Conservation (phyloP, 2,797 vertebrate species). For the Hypotaenidia philippensis region DNA sequence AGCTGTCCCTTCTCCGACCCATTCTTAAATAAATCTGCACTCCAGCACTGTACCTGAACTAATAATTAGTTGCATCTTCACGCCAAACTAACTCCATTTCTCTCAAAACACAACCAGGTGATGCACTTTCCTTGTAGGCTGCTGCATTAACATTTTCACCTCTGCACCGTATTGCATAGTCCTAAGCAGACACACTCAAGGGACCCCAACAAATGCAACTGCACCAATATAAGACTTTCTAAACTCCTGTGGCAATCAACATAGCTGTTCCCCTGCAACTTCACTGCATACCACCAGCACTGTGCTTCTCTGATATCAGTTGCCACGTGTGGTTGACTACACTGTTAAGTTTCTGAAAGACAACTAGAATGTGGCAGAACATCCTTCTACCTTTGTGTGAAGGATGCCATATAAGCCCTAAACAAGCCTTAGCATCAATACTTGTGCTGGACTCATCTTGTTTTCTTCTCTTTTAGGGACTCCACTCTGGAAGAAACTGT, state of each 20-base stretch:
- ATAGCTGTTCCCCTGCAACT: neutral
- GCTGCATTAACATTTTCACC: neutral
- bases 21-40: neutral
- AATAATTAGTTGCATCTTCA: neutral
- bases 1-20: neutral
- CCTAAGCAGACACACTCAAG: neutral
- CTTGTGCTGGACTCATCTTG: neutral
- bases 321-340: neutral
- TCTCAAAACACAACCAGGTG: neutral
- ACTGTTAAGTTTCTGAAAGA: neutral
- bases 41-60: neutral
- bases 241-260: neutral
- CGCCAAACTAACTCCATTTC: neutral
- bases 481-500: neutral
- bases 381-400: neutral
- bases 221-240: neutral
- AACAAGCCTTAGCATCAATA: neutral
- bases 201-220: neutral
- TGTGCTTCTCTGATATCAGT: neutral
- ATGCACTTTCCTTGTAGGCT: neutral
- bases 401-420: neutral
- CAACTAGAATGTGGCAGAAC: fast-evolving
- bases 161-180: neutral
- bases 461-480: neutral
- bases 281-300: too few species aligned